Conservation (phyloP, 1,140 invertebrate species). For the Drosophila sturtevanti region DNA sequence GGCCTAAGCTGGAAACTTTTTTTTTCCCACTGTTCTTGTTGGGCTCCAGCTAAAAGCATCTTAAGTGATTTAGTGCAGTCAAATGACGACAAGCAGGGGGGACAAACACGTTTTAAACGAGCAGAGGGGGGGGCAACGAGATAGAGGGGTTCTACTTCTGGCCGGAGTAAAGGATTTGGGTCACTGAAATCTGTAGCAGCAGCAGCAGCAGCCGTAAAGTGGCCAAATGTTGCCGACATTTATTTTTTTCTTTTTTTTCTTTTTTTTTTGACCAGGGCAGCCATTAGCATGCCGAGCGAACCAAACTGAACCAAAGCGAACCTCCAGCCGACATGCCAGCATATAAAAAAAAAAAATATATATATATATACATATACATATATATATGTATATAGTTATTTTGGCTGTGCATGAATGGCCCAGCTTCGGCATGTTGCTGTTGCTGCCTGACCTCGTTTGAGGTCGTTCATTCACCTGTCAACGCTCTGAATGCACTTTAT, state of each 20-base stretch:
- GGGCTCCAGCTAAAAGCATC: constrained; percentile 68
- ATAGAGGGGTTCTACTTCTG: constrained; percentile 44
- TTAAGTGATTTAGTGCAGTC: constrained; percentile 79
- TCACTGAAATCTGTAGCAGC: constrained; percentile 72
- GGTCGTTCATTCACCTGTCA: constrained; percentile 82
- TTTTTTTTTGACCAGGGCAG: constrained; percentile 14
- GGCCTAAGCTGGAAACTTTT: constrained; percentile 70
- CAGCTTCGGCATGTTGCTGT: constrained; percentile 33
- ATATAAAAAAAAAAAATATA: constrained; percentile 9
- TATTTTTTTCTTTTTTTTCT: constrained; percentile 31
- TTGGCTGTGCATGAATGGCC: constrained; percentile 72
- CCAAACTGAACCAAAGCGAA: constrained; percentile 25
- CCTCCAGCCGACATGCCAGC: constrained; percentile 14
- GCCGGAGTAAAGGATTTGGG: constrained; percentile 69
- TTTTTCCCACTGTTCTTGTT: constrained; percentile 42
- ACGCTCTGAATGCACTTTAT: constrained; percentile 66
- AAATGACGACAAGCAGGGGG: constrained; percentile 34
- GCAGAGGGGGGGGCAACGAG: not conserved
- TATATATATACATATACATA: not conserved
- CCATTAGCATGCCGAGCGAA: constrained; percentile 50
- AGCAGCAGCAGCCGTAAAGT: constrained; percentile 59
- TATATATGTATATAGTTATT: constrained; percentile 50
- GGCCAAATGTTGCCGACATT: constrained; percentile 73
- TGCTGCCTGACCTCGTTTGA: constrained; percentile 74
- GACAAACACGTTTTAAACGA: constrained; percentile 40